Base-by-base conservation (phyloP, 2,797 vertebrate species). In the Sphenodon punctatus region DNA sequence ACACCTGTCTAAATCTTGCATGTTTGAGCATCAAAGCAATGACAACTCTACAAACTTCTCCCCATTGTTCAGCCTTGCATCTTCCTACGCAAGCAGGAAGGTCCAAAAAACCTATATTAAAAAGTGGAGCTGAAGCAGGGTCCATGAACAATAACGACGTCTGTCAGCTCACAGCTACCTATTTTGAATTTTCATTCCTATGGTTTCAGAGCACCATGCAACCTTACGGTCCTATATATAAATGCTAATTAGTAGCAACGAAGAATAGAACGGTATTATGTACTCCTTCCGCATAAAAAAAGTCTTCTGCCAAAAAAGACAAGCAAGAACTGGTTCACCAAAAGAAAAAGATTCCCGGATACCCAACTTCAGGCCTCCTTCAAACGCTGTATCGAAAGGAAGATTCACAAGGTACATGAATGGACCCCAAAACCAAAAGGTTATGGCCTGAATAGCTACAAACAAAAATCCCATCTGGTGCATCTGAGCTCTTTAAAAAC, bases 321-420 rank as follows among this genome's bases (percentile, higher is more conserved):
- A 77, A 48, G 36, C 32, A 65, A 82, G 72, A 76, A 27, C 11
- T 69, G 38, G 82, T 78, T 66, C 8, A 48, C 7, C 13, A 69
- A 67, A 85, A 78, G 27, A 78, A 59, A 58, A 11, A 19, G 55
- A 58, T 81, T 43, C 63, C 46, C 39, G 74, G 30, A n/a, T 81
- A n/a, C 41, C 58, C 39, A 75, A 0, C 4, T n/a, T 19, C 58
- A 13, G 48, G 19, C 25, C 9, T 49, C 15, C 13, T n/a, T 61
- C 42, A 76, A 80, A 88, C 51, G 32, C 56, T 72, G 75, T 66
- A 81, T 42, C 83, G 16, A 42, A 51, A 58, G 80, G 20, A 51
- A 59, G 43, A 78, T 92, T 78, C 13, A 69, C 12, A 85, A 65
- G 48, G 72, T 74, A 67, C 59, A 79, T 15, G 12, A 51, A 22